Percentiles rank a stretch among this genome's conserved stretches.
These are phyloP conservation scores for Diprion similis DNA, from an alignment of 1,140 invertebrate species.

Conservation along the genomic window DNA sequence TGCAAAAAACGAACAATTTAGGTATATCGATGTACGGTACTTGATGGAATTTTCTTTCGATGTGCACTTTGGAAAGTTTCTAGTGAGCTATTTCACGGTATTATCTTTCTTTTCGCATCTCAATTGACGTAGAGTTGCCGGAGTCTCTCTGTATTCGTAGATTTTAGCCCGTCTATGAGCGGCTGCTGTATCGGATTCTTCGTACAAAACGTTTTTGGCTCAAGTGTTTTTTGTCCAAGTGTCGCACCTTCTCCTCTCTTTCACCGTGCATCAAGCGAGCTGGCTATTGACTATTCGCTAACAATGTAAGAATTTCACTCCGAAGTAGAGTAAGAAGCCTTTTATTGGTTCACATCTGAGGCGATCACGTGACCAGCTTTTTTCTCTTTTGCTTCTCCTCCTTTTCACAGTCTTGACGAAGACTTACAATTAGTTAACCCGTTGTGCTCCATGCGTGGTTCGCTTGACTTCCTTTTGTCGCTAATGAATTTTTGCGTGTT, in stretches of 20 bases:
- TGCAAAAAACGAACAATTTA: too few species aligned
- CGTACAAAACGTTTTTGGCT: not conserved
- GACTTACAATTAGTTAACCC: too few species aligned
- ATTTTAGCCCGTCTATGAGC: not conserved
- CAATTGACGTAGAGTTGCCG: too few species aligned
- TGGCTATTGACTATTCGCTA: not conserved
- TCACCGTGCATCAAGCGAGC: not conserved
- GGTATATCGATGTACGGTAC: too few species aligned
- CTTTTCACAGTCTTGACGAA: too few species aligned
- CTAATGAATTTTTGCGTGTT: too few species aligned
- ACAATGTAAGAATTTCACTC: conserved; percentile 4
- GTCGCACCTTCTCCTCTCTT: conserved; percentile 5
- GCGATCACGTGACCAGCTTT: not conserved
- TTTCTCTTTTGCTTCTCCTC: not conserved
- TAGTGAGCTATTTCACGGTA: too few species aligned
- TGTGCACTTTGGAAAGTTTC: not conserved
- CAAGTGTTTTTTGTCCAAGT: not conserved
- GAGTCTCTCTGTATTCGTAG: too few species aligned
- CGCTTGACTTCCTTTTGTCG: too few species aligned
- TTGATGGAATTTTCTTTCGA: not conserved
- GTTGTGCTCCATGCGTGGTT: too few species aligned
- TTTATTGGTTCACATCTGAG: not conserved
- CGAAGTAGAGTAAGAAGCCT: not conserved
- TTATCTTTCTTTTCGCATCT: too few species aligned
- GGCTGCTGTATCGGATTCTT: not conserved